A percentile compares a stretch with the other conserved stretches of the same genome.
Conservation (phyloP, 2,888 invertebrate genomes). For the Drosophila merina region DNA sequence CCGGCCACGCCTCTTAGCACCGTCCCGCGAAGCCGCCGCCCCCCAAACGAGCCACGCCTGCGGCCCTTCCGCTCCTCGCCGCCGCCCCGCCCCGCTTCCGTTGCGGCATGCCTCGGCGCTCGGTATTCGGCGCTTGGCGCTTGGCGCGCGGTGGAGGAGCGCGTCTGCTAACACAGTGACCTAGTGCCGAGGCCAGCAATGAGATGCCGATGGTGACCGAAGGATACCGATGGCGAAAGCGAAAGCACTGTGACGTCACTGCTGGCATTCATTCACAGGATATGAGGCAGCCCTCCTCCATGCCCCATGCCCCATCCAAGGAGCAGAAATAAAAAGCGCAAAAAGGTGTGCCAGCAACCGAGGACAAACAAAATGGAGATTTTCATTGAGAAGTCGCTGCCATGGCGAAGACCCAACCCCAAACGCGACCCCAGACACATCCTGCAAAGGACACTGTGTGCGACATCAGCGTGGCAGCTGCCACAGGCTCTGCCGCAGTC, state of each 20-base stretch:
- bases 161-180: conserved; percentile 83
- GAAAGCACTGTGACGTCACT: conserved; percentile 76
- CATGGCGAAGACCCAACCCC: conserved; percentile 6
- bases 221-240: conserved; percentile 27
- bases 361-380: conserved; percentile 25
- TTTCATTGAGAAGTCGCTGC: conserved; percentile 66
- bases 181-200: conserved; percentile 73
- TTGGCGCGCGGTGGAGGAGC: neutral
- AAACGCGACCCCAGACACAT: conserved; percentile 38
- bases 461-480: conserved; percentile 40
- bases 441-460: conserved; percentile 67
- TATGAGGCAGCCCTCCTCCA: conserved; percentile 45
- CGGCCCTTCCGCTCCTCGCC: neutral
- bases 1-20: neutral
- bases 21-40: neutral
- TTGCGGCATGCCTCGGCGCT: too few relatives aligned
- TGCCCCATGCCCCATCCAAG: neutral
- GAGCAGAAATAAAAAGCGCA: neutral
- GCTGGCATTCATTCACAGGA: conserved; percentile 83
- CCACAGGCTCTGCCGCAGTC: conserved; percentile 15
- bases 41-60: neutral
- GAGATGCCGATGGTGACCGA: conserved; percentile 23
- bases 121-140: too few relatives aligned
- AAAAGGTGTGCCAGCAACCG: conserved; percentile 7
- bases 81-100: too few relatives aligned